phyloP scores from a whole-genome alignment of 2,888 invertebrate species.

The Mellilla xanthometata region DNA sequence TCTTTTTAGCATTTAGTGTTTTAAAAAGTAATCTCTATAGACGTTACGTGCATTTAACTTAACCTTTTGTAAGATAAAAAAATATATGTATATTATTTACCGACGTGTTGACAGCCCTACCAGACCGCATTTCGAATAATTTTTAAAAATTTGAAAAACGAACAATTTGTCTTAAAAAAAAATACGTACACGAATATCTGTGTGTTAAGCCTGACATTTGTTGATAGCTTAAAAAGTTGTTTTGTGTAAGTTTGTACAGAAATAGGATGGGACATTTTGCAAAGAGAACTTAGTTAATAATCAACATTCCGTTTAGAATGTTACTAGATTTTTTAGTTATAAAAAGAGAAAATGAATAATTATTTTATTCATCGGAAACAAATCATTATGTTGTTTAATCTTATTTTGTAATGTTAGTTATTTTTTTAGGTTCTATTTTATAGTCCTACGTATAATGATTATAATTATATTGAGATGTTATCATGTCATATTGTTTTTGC shows the following conservation, averaged over 20 bases:
- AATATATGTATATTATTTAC: slow-evolving; percentile 50
- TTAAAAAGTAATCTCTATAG: slow-evolving; percentile 57
- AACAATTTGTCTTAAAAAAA: slow-evolving; percentile 57
- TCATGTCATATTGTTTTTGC: slow-evolving; percentile 79
- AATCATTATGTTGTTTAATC: slow-evolving; percentile 82
- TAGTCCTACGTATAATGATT: slow-evolving; percentile 66
- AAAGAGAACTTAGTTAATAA: slow-evolving; percentile 81
- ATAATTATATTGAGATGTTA: slow-evolving; percentile 81
- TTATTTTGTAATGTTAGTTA: slow-evolving; percentile 82
- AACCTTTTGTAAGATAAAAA: slow-evolving; percentile 55
- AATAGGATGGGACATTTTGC: slow-evolving; percentile 82
- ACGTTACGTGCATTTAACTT: slow-evolving; percentile 74
- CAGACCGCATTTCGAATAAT: slow-evolving; percentile 74
- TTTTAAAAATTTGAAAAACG: slow-evolving; percentile 41
- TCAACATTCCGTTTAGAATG: slow-evolving; percentile 82
- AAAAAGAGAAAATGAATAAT: slow-evolving; percentile 52
- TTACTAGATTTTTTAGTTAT: slow-evolving; percentile 72
- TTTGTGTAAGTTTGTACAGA: slow-evolving; percentile 80
- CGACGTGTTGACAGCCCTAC: slow-evolving; percentile 65
- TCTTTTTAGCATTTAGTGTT: slow-evolving; percentile 72
- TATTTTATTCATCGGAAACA: slow-evolving; percentile 79
- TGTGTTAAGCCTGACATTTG: slow-evolving; percentile 75
- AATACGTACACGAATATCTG: slow-evolving; percentile 66
- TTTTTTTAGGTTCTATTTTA: slow-evolving; percentile 79
- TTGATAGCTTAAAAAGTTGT: slow-evolving; percentile 77